phyloP scores from a whole-genome alignment of 2,113 vertebrate species.

The Oncorhynchus gorbuscha region DNA sequence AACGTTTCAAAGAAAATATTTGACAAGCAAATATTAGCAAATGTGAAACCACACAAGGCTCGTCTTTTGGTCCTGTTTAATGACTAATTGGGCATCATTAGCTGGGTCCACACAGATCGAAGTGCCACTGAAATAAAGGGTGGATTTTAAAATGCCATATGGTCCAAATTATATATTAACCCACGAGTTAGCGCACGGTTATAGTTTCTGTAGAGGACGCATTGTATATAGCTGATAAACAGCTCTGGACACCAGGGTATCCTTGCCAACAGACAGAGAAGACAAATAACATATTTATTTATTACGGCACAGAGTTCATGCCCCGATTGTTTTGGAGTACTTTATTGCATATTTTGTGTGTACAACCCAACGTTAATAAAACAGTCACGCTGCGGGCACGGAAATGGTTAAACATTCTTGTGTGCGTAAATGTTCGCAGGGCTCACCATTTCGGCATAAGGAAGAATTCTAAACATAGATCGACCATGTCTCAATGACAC shows the following conservation, averaged over 20 bases:
- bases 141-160: slow-evolving; percentile 86
- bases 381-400: slow-evolving; percentile 11
- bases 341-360: slow-evolving; percentile 45
- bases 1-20: slow-evolving; percentile 88
- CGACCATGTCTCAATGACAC: background rate
- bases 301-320: slow-evolving; percentile 42
- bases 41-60: slow-evolving; percentile 77
- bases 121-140: slow-evolving; percentile 76
- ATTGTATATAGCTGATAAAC: slow-evolving; percentile 49
- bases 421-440: slow-evolving; percentile 67
- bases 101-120: slow-evolving; percentile 80
- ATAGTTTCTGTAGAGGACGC: slow-evolving; percentile 63
- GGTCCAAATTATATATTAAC: slow-evolving; percentile 95
- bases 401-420: background rate
- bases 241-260: slow-evolving; percentile 71
- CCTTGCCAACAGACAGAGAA: slow-evolving; percentile 74
- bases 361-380: slow-evolving; percentile 45
- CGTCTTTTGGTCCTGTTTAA: slow-evolving; percentile 80
- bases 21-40: slow-evolving; percentile 90
- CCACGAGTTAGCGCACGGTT: slow-evolving; percentile 65
- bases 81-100: slow-evolving; percentile 96
- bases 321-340: slow-evolving; percentile 48
- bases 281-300: slow-evolving; percentile 57
- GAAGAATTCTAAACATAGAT: background rate
- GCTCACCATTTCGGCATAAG: slow-evolving; percentile 19